A percentile compares a stretch with the other conserved stretches of the same genome.
phyloP scores from a whole-genome alignment of 92 coral and sea anemone genomes.

The Porites rus region DNA sequence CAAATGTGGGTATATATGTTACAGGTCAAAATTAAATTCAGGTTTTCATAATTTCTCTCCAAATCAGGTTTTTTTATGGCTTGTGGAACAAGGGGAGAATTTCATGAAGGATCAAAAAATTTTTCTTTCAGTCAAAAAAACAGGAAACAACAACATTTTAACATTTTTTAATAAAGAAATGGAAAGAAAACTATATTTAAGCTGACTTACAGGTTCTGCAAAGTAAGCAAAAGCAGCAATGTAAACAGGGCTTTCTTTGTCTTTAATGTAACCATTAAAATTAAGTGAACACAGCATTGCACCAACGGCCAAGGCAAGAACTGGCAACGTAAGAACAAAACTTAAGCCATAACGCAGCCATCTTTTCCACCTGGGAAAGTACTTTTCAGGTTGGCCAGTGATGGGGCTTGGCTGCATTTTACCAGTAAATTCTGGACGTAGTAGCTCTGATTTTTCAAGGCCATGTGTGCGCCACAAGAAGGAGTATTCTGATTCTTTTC shows the following conservation, averaged over 20 bases:
- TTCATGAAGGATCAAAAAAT: too few species aligned
- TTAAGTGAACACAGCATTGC: constrained; percentile 98
- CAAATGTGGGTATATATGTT: too few species aligned
- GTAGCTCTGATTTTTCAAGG: constrained; percentile 75
- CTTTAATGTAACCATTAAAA: constrained; percentile 97
- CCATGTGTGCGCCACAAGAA: constrained; percentile 90
- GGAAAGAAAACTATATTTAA: too few species aligned
- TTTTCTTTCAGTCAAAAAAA: too few species aligned
- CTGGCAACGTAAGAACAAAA: constrained; percentile 88
- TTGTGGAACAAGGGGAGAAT: too few species aligned
- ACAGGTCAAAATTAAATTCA: too few species aligned
- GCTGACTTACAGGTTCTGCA: constrained; percentile 92
- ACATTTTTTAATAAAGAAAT: too few species aligned
- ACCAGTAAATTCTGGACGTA: constrained; percentile 94
- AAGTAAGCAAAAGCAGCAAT: constrained; percentile 83
- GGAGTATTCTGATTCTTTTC: constrained; percentile 90
- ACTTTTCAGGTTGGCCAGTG: constrained; percentile 95
- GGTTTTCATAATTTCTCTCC: too few species aligned
- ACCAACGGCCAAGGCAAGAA: constrained; percentile 84
- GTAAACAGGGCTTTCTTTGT: constrained; percentile 97
- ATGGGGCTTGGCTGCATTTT: constrained; percentile 83
- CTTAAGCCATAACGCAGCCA: constrained; percentile 97
- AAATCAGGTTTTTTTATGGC: too few species aligned
- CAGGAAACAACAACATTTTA: too few species aligned
- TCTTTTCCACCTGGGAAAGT: constrained; percentile 95